A percentile compares a stretch with the other conserved stretches of the same genome.
phyloP scores from a whole-genome alignment of 2,797 vertebrate genomes.

The Acanthurus lineatus region DNA sequence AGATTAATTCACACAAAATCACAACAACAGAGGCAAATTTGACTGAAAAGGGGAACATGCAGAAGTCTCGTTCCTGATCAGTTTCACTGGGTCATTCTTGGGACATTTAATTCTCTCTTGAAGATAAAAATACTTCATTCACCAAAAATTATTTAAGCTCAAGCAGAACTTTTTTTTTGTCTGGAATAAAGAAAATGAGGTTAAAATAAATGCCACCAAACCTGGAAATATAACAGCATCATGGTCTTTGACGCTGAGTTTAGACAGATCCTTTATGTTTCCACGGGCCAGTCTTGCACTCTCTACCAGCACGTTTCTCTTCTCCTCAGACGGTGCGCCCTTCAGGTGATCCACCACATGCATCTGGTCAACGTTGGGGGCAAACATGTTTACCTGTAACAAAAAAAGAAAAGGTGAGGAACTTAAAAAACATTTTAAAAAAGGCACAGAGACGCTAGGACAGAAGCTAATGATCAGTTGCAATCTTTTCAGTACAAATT shows the following conservation, averaged over 20 bases:
- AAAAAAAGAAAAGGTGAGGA: neutral
- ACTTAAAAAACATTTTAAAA: neutral
- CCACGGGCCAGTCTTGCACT: slow-evolving; percentile 88
- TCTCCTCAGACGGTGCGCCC: slow-evolving; percentile 85
- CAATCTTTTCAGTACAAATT: neutral
- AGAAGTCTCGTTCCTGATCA: neutral
- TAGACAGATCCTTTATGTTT: slow-evolving; percentile 85
- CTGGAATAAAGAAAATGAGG: neutral
- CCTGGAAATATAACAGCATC: slow-evolving; percentile 88
- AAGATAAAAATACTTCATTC: too few species aligned
- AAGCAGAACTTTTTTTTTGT: neutral
- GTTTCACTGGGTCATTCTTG: neutral
- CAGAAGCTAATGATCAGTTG: neutral
- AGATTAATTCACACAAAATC: neutral
- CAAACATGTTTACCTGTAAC: slow-evolving; percentile 89
- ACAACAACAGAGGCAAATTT: neutral
- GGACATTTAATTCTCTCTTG: neutral
- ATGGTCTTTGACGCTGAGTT: slow-evolving; percentile 82
- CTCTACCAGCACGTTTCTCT: slow-evolving; percentile 87
- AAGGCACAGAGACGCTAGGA: neutral
- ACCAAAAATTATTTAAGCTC: neutral
- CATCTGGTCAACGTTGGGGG: slow-evolving; percentile 90
- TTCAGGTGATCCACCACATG: slow-evolving; percentile 89
- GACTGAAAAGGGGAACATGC: neutral
- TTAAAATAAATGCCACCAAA: slow-evolving; percentile 45